These are phyloP conservation scores for Jacana jacana DNA, from an alignment of 2,113 vertebrate species.

Conservation along the genomic window DNA sequence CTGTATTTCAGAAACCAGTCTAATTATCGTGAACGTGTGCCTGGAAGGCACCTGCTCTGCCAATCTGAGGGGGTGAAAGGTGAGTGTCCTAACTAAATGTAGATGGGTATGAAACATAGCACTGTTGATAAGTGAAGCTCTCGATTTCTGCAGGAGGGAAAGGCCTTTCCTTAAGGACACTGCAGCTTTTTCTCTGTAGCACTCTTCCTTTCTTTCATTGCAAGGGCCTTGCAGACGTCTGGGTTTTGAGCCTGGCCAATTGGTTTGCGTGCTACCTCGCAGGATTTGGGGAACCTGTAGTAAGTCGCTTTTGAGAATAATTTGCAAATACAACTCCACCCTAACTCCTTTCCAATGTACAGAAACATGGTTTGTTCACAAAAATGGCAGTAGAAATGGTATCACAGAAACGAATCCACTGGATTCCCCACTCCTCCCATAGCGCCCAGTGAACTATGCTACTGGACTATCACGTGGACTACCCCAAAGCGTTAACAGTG, in stretches of 20 bases:
- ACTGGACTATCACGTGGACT: constrained; percentile 53
- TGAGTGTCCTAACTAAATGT: constrained; percentile 12
- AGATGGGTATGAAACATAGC: constrained; percentile 50
- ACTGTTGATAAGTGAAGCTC: constrained; percentile 46
- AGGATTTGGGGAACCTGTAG: constrained; percentile 62
- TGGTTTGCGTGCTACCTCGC: constrained; percentile 56
- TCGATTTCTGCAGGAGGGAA: constrained; percentile 54
- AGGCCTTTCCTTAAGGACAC: constrained; percentile 69
- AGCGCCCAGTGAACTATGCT: constrained; percentile 59
- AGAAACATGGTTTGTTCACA: constrained; percentile 77
- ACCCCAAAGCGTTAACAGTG: constrained; percentile 66
- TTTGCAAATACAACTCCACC: constrained; percentile 68
- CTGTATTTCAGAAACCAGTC: constrained; percentile 32
- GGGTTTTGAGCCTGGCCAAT: constrained; percentile 58
- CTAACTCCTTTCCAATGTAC: constrained; percentile 74
- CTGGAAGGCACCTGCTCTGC: constrained; percentile 59
- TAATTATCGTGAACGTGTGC: neutral
- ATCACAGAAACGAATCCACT: constrained; percentile 74
- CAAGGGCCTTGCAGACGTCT: constrained; percentile 40
- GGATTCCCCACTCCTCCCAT: constrained; percentile 63
- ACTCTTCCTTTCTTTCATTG: constrained; percentile 38
- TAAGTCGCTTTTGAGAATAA: constrained; percentile 68
- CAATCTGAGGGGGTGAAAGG: constrained; percentile 54
- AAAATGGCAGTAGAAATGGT: constrained; percentile 79
- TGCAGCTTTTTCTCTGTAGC: constrained; percentile 67